phyloP scores from a whole-genome alignment of 2,888 invertebrate species.

The Flexamia atlantica region DNA sequence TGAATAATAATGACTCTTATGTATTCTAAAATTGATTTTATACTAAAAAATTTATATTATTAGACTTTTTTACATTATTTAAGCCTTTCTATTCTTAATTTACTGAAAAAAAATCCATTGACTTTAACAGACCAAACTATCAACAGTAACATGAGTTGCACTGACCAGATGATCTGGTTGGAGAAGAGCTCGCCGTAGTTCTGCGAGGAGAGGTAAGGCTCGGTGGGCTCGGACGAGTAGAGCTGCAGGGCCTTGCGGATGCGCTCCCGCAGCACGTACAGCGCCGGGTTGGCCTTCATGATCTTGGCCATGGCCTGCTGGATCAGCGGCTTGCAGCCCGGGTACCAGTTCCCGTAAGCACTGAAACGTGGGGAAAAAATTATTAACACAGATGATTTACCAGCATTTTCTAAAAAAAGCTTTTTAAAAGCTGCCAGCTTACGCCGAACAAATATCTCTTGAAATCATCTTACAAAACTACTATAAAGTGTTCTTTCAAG shows the following conservation, averaged over 20 bases:
- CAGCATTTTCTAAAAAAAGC: too few relatives aligned
- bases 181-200: slow-evolving; percentile 99
- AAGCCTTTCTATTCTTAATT: neutral
- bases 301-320: slow-evolving; percentile 99
- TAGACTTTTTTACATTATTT: too few relatives aligned
- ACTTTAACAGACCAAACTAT: too few relatives aligned
- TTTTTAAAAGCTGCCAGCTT: too few relatives aligned
- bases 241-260: slow-evolving; percentile 99
- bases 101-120: neutral
- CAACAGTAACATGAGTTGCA: too few relatives aligned
- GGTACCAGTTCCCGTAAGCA: slow-evolving; percentile 99
- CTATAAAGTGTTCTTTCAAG: too few relatives aligned
- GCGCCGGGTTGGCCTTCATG: slow-evolving; percentile 99
- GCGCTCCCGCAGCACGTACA: slow-evolving; percentile 97
- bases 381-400: neutral
- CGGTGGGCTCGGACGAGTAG: slow-evolving; percentile 99
- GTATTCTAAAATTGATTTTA: too few relatives aligned
- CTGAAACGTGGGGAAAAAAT: slow-evolving; percentile 75
- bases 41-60: too few relatives aligned
- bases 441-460: too few relatives aligned
- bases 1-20: too few relatives aligned
- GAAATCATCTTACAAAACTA: too few relatives aligned
- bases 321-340: slow-evolving; percentile 98
- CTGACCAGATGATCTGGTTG: slow-evolving; percentile 99
- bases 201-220: slow-evolving; percentile 99